A percentile compares a stretch with the other conserved stretches of the same genome.
Conservation (phyloP, 2,888 invertebrate species). For the Branchipolynoe longqiensis region DNA sequence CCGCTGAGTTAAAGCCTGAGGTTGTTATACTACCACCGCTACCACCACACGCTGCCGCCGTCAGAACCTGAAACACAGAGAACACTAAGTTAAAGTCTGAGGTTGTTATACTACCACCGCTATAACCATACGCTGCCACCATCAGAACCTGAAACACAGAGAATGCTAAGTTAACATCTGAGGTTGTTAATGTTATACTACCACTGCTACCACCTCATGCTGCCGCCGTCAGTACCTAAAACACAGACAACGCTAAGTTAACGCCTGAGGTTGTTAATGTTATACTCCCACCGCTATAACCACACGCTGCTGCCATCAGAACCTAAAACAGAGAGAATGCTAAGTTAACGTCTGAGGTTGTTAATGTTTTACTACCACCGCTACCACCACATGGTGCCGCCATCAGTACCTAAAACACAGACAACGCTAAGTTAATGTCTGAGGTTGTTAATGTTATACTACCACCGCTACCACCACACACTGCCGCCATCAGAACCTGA, state of each 20-base stretch:
- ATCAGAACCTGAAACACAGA: neutral
- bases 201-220: constrained; percentile 27
- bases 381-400: constrained; percentile 34
- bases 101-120: constrained; percentile 43
- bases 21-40: constrained; percentile 46
- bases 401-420: neutral
- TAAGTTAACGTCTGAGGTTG: constrained; percentile 29
- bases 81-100: constrained; percentile 25
- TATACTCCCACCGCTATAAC: constrained; percentile 34
- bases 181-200: constrained; percentile 45
- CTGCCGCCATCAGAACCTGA: too few species aligned
- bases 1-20: constrained; percentile 37
- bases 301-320: constrained; percentile 22
- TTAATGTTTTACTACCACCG: constrained; percentile 39
- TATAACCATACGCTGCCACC: constrained; percentile 16
- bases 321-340: neutral
- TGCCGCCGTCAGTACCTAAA: constrained; percentile 26
- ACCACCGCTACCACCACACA: too few species aligned
- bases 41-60: constrained; percentile 36
- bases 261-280: constrained; percentile 33
- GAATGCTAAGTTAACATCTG: constrained; percentile 25
- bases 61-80: neutral
- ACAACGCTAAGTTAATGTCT: too few species aligned
- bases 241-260: neutral
- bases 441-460: too few species aligned